A percentile compares a stretch with the other conserved stretches of the same genome.
These are phyloP conservation scores for Leptinotarsa rubiginosa DNA, from an alignment of 2,888 invertebrate genomes.

Conservation along the genomic window DNA sequence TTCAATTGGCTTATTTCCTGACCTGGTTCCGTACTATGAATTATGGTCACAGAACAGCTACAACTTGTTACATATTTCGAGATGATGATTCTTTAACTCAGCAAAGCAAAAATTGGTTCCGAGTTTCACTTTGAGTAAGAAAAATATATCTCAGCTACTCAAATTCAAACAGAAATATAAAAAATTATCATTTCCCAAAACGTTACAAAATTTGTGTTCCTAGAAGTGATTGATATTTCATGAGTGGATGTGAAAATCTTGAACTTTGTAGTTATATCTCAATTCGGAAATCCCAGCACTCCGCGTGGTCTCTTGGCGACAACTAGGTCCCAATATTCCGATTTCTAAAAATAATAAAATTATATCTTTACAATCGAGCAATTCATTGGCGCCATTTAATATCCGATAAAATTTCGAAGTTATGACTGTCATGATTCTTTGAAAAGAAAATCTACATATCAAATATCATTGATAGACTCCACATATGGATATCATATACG, in stretches of 20 bases:
- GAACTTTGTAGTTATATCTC: not conserved
- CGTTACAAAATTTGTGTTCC: too few relatives aligned
- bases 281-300: conserved; percentile 18
- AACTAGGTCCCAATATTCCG: conserved; percentile 13
- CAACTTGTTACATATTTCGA: too few relatives aligned
- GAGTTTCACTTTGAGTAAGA: too few relatives aligned
- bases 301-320: conserved; percentile 10
- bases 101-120: too few relatives aligned
- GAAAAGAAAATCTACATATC: conserved; percentile 11
- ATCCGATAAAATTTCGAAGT: conserved; percentile 21
- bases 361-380: conserved; percentile 26
- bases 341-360: conserved; percentile 21
- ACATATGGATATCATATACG: not conserved
- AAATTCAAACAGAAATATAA: too few relatives aligned
- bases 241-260: not conserved
- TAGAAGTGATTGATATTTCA: not conserved
- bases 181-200: too few relatives aligned
- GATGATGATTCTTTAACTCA: too few relatives aligned
- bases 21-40: too few relatives aligned
- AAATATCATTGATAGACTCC: conserved; percentile 12
- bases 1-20: too few relatives aligned
- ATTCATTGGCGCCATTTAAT: conserved; percentile 18
- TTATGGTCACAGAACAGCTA: too few relatives aligned
- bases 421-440: conserved; percentile 2
- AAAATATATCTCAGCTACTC: too few relatives aligned